Conservation (phyloP, 1,140 invertebrate species). For the Caenorhabditis tropicalis region DNA sequence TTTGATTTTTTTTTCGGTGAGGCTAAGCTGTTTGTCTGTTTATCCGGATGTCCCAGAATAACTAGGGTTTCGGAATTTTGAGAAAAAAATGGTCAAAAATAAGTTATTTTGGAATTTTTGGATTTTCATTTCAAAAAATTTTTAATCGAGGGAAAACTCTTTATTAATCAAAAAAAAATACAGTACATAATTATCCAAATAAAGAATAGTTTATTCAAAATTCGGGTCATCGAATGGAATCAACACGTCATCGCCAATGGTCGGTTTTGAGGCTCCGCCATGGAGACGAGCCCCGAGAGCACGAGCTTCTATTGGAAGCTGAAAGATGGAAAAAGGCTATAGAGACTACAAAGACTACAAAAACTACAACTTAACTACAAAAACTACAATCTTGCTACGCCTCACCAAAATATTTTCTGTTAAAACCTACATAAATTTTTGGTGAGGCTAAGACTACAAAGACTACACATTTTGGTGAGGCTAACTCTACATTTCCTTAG, state of each 20-base stretch:
- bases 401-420: too few species aligned
- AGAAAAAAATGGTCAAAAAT: too few species aligned
- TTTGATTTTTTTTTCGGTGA: too few species aligned
- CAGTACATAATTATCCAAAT: neutral
- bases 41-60: too few species aligned
- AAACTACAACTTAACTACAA: neutral
- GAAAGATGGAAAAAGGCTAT: neutral
- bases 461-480: neutral
- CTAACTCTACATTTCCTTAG: neutral
- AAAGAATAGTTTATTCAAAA: neutral
- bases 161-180: too few species aligned
- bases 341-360: neutral
- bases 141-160: neutral
- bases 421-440: too few species aligned
- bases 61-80: too few species aligned
- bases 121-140: too few species aligned
- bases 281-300: neutral
- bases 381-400: neutral
- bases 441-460: too few species aligned
- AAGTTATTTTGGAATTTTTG: too few species aligned
- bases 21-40: too few species aligned
- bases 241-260: neutral
- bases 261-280: neutral
- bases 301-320: neutral
- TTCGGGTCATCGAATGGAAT: slow-evolving; percentile 26